Base-by-base conservation (phyloP, 2,888 invertebrate species). In the Sclerodermus sp. region DNA sequence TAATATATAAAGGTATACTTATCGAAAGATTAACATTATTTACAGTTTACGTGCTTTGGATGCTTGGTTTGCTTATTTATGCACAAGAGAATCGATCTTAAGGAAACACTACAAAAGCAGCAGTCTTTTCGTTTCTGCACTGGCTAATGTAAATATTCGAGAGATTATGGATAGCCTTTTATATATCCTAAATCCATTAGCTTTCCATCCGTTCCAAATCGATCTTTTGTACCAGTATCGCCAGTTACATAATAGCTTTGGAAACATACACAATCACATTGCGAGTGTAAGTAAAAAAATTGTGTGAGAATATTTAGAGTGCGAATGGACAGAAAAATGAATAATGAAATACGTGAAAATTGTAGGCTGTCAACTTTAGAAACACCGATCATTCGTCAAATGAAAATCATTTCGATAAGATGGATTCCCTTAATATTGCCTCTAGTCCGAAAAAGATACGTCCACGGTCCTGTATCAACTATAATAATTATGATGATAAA, bases 11-110 rank as follows among this genome's bases (percentile, higher is more conserved):
- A 13, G n/a, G 6, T 37, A 13, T 37, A 9, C 6, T 37, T 23
- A 23, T 5, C 23, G 23, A 23, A 23, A 23, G n/a, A n/a, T 45
- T 46, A 34, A 29, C 38, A 44, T 10, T 45, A 53, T 54, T 75
- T 75, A 49, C 80, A 90, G 89, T 78, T 86, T 92, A 47, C 85
- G 90, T 60, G 90, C 93, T n/a, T 82, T 95, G 62, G 93, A 93
- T 68, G 92, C 93, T 30, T 95, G 94, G 93, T 85, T 92, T 58
- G 89, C 90, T 49, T 93, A 92, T 74, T 82, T 94, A 45, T 84
- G 91, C 59, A 90, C 92, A 12, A 84, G 93, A 58, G 93, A 93
- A 75, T 87, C 88, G 14, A 84, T 93, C 14, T 80, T 93, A 44
- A 84, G 86, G 37, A 90, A 89, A 69, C 91, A 93, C 75, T 95